These are phyloP conservation scores for Salvelinus sp. DNA, from an alignment of 2,113 vertebrate species.

Conservation along the genomic window DNA sequence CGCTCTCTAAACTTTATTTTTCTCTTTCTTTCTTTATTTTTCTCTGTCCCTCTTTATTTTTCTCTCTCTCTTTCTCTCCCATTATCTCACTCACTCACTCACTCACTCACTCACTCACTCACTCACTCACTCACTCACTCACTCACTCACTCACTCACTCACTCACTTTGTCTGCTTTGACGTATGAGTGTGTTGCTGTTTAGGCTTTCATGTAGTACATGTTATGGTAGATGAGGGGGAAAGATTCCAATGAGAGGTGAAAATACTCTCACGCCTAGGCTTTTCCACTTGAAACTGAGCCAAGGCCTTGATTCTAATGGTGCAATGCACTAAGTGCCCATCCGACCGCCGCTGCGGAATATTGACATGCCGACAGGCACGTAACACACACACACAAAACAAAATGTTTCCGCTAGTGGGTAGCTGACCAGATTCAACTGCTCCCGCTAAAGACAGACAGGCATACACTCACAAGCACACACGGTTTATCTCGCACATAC, in stretches of 20 bases:
- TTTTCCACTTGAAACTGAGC: slow-evolving; percentile 55
- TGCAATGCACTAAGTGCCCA: slow-evolving; percentile 35
- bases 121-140: neutral
- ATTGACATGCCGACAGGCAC: slow-evolving; percentile 10
- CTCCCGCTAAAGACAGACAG: too few relatives aligned
- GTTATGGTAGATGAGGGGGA: slow-evolving; percentile 54
- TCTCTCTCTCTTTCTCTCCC: neutral
- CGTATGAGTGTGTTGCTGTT: too few relatives aligned
- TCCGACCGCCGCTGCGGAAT: slow-evolving; percentile 32
- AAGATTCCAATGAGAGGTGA: slow-evolving; percentile 52
- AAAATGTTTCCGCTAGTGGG: too few relatives aligned
- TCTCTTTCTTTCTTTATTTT: neutral
- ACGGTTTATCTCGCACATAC: too few relatives aligned
- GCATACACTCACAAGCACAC: too few relatives aligned
- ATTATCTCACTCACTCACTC: neutral
- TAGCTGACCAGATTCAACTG: too few relatives aligned
- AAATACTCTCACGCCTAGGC: slow-evolving; percentile 51
- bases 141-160: neutral
- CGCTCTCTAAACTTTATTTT: slow-evolving; percentile 2
- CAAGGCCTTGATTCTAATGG: slow-evolving; percentile 52
- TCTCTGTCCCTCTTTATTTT: neutral
- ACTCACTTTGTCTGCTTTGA: neutral
- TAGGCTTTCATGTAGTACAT: neutral
- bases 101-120: slow-evolving; percentile 2
- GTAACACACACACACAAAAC: neutral